Percentiles rank a stretch among this genome's conserved stretches.
Conservation (phyloP, 2,797 vertebrate species). For the Euthynnus affinis region DNA sequence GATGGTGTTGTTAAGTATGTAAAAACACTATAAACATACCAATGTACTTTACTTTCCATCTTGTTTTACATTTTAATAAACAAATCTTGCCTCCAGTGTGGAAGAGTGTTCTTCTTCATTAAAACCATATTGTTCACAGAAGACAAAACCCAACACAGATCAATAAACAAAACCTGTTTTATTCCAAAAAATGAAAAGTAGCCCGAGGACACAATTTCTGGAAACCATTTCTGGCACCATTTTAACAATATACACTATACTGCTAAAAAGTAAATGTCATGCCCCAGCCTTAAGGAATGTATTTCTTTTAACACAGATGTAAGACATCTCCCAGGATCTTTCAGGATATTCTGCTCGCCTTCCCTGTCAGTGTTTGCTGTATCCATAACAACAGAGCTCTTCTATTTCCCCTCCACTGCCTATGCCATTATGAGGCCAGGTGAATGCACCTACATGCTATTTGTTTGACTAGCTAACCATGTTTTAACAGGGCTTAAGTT, state of each 20-base stretch:
- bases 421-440: slow-evolving; percentile 45
- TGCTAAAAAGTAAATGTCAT: slow-evolving; percentile 52
- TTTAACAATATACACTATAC: slow-evolving; percentile 26
- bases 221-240: slow-evolving; percentile 33
- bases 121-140: slow-evolving; percentile 38
- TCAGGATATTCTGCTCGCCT: slow-evolving; percentile 47
- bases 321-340: slow-evolving; percentile 43
- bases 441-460: slow-evolving; percentile 52
- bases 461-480: slow-evolving; percentile 50
- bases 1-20: slow-evolving; percentile 80
- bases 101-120: slow-evolving; percentile 45
- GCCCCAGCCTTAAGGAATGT: slow-evolving; percentile 27
- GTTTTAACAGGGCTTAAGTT: slow-evolving; percentile 29
- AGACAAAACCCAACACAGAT: slow-evolving; percentile 20
- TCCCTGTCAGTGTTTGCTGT: slow-evolving; percentile 80
- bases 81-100: slow-evolving; percentile 30
- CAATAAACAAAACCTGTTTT: slow-evolving; percentile 39
- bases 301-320: slow-evolving; percentile 53
- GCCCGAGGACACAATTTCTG: slow-evolving; percentile 21
- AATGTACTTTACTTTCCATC: slow-evolving; percentile 10
- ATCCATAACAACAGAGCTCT: slow-evolving; percentile 80
- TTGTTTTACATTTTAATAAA: slow-evolving; percentile 61
- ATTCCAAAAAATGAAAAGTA: slow-evolving; percentile 36
- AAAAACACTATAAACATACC: slow-evolving; percentile 71
- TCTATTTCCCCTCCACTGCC: slow-evolving; percentile 52